Percentiles rank a stretch among this genome's conserved stretches.
phyloP scores from a whole-genome alignment of 2,113 vertebrate genomes.

The Microcebus murinus region DNA sequence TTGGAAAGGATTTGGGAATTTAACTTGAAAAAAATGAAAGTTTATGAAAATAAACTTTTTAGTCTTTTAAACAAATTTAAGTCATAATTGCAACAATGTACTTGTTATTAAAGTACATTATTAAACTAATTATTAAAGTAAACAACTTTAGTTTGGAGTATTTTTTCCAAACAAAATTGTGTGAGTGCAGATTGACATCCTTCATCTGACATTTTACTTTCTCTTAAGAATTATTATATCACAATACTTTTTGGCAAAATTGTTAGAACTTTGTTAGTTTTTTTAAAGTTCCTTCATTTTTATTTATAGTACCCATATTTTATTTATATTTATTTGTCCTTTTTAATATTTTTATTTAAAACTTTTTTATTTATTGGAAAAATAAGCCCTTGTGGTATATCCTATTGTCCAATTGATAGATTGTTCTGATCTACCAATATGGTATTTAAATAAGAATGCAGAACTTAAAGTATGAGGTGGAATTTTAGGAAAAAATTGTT shows the following conservation, averaged over 20 bases:
- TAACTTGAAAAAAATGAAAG: neutral
- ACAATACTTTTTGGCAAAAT: neutral
- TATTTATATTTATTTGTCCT: neutral
- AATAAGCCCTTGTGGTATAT: neutral
- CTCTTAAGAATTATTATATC: neutral
- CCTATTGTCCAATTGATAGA: neutral
- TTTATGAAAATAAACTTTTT: constrained; percentile 31
- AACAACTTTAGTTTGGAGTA: neutral
- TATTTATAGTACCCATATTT: neutral
- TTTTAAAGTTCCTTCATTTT: neutral
- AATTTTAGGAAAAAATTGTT: constrained; percentile 31
- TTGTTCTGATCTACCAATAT: neutral
- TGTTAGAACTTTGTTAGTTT: constrained; percentile 20
- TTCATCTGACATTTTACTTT: constrained; percentile 13
- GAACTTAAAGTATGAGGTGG: neutral
- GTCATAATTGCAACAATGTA: neutral
- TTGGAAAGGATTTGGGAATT: neutral
- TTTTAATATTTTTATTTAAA: neutral
- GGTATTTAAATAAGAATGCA: constrained; percentile 6
- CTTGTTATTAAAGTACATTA: constrained; percentile 3
- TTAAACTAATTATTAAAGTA: neutral
- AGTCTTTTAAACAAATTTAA: constrained; percentile 12
- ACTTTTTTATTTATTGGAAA: constrained; percentile 1
- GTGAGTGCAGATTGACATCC: neutral
- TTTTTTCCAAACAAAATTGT: constrained; percentile 30